These are phyloP conservation scores for Nematostella vectensis DNA, from an alignment of 92 coral and sea anemone genomes.

Conservation along the genomic window DNA sequence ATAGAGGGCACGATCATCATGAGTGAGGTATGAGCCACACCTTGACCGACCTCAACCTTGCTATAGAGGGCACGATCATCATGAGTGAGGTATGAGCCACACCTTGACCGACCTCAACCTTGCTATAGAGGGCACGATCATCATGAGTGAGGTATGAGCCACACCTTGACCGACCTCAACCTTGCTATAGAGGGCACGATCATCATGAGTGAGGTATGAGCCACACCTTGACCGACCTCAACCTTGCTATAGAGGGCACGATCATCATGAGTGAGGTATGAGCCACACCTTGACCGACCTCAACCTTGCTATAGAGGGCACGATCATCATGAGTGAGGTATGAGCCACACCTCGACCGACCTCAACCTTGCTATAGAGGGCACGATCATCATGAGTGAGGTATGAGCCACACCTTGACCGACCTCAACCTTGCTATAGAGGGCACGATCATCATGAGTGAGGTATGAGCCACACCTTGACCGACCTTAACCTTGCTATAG, in stretches of 20 bases:
- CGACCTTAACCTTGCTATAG: slow-evolving; percentile 78
- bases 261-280: slow-evolving; percentile 87
- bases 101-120: slow-evolving; percentile 72
- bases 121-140: slow-evolving; percentile 86
- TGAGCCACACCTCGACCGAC: slow-evolving; percentile 60
- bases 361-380: slow-evolving; percentile 81
- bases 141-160: slow-evolving; percentile 81
- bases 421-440: slow-evolving; percentile 79
- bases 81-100: slow-evolving; percentile 82
- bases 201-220: slow-evolving; percentile 84
- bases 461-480: slow-evolving; percentile 65
- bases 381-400: slow-evolving; percentile 87
- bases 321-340: slow-evolving; percentile 87
- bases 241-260: slow-evolving; percentile 79
- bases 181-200: slow-evolving; percentile 88
- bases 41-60: slow-evolving; percentile 68
- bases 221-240: slow-evolving; percentile 66
- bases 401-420: slow-evolving; percentile 63
- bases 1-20: slow-evolving; percentile 83
- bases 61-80: slow-evolving; percentile 80
- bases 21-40: slow-evolving; percentile 80
- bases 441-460: slow-evolving; percentile 90
- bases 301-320: slow-evolving; percentile 77
- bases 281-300: slow-evolving; percentile 72
- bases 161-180: slow-evolving; percentile 66